Evolutionary conservation across 2,888 invertebrate species (phyloP), one percentile per base, ranked within the genome.

Genomic region (Gari tellinella): DNA sequence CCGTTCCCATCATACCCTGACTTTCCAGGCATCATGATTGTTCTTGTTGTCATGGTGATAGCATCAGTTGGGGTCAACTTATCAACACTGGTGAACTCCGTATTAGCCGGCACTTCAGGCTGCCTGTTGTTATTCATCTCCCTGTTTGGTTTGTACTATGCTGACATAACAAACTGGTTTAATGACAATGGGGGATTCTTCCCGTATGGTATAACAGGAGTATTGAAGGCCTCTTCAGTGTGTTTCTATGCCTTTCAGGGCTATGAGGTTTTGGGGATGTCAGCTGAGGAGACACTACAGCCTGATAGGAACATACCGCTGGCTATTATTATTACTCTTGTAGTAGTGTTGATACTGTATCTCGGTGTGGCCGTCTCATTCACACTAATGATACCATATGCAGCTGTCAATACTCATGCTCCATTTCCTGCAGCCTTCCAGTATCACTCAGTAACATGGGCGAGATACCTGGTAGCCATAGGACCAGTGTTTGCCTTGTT

Each of bases 91-190:
- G 84, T 92, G 77, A 92, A 91, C 85, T 86, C 88, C n/a, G 60
- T 89, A 10, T 83, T 92, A 26, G 89, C 92, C 2, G 78, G 87
- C 21, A 63, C 91, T 41, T 91, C 92, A 68, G 82, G 91, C 23
- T 72, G 81, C 3, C 88, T 92, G 23, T 87, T 92, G n/a, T 74
- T 87, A 5, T 87, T 92, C 52, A 90, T 92, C 26, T 86, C 90
- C 23, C 62, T 86, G 12, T 93, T 96, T 25, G 98, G 97, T 0
- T 95, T 97, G 88, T 95, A 95, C 90, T 96, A 96, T 88, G 97
- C 97, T 0, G 95, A 97, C 85, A 92, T 94, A 7, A 92, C 93
- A 2, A 97, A 97, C 88, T 97, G 97, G 97, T 95, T 95, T 0
- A 94, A 80, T 57, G 45, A 68, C 15, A 77, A 73, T 4, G 88